Base-by-base conservation (phyloP, 2,888 invertebrate species). In the Erebia ligea region DNA sequence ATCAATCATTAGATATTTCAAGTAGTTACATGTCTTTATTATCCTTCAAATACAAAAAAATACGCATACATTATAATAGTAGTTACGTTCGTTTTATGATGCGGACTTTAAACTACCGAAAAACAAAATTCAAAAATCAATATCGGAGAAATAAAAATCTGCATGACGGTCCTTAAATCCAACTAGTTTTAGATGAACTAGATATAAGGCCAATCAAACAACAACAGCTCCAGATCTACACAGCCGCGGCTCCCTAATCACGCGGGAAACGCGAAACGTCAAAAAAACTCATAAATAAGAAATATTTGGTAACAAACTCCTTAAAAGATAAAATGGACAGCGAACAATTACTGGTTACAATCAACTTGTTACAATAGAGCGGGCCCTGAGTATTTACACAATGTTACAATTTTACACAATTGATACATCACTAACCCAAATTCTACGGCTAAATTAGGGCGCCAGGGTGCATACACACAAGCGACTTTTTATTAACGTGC, bases 281-380 rank as follows among this genome's bases (percentile, higher is more conserved):
- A 76, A 79, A 82, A 83, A 74, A 74, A 72, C 84, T 81, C 85
- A 88, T 88, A 89, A 92, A 91, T 92, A 92, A 84, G 89, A 78
- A 88, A 92, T 93, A 92, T 93, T 93, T 93, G 93, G 93, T 93
- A 93, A 93, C 93, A 76, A 91, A 92, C 88, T 90, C 87, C 91
- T 91, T 86, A 87, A 70, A 82, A 84, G 83, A 81, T 85, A 83
- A 81, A 45, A 76, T 75, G 79, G 76, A 76, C 81, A 80, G 76
- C 76, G 78, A 77, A 80, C 76, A 78, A 81, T 77, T 81, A 80
- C 34, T 34, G 34, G 34, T 34, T 34, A 34, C 34, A 6, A 34
- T 34, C 5, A 34, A 34, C 5, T 34, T 34, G 80, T 81, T 82
- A 82, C 80, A 80, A 80, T 77, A 79, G 76, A 73, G 79, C 78